These are phyloP conservation scores for Actinemys pallida DNA, from an alignment of 2,113 vertebrate species.

Conservation along the genomic window DNA sequence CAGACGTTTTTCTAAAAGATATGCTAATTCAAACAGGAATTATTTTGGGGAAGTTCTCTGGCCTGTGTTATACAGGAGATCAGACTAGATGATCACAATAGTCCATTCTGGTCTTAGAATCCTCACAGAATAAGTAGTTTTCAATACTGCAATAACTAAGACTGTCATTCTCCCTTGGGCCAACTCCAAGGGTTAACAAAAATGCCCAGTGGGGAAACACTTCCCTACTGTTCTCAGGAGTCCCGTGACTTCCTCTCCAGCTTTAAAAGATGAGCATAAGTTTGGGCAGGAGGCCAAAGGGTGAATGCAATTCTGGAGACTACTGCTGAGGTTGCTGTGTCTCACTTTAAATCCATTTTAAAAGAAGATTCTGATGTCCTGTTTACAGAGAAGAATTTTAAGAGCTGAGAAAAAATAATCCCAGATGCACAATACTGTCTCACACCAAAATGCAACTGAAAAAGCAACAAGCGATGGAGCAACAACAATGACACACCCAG, in stretches of 20 bases:
- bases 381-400: neutral
- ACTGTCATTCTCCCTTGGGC: neutral
- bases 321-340: neutral
- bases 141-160: slow-evolving; percentile 3
- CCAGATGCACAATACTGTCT: neutral
- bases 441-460: neutral
- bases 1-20: neutral
- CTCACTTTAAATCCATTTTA: neutral
- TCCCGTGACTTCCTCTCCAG: slow-evolving; percentile 54
- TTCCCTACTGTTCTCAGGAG: slow-evolving; percentile 48
- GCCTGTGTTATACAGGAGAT: neutral
- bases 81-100: neutral
- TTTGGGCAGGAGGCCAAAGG: slow-evolving; percentile 40
- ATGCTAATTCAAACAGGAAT: neutral
- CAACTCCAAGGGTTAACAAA: slow-evolving; percentile 12
- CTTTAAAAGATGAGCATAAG: slow-evolving; percentile 40
- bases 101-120: neutral
- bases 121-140: neutral
- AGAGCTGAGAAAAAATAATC: neutral
- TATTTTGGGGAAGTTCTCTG: neutral
- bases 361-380: neutral
- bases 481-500: neutral
- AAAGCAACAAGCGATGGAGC: neutral
- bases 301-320: neutral
- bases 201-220: slow-evolving; percentile 53